Evolutionary conservation across 2,888 invertebrate genomes (phyloP).

Genomic region (Agriopis marginaria): DNA sequence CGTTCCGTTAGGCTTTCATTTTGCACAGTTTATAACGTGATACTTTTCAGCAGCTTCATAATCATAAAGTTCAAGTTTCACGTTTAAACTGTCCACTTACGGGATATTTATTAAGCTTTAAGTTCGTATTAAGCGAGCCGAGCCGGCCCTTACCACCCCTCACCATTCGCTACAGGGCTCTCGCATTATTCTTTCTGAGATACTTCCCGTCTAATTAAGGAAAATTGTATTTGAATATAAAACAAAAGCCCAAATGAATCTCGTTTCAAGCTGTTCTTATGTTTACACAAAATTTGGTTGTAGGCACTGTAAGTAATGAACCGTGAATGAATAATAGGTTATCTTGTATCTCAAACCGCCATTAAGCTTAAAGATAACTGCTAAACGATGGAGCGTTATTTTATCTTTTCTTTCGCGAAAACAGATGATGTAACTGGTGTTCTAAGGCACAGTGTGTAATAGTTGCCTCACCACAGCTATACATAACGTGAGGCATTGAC

Average conservation of each 20-base stretch:
- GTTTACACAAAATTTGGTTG: slow-evolving; percentile 54
- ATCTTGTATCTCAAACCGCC: slow-evolving; percentile 39
- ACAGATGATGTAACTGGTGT: neutral
- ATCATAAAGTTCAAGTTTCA: slow-evolving; percentile 48
- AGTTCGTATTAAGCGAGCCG: slow-evolving; percentile 47
- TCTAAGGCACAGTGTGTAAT: neutral
- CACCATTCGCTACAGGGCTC: slow-evolving; percentile 39
- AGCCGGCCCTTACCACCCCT: slow-evolving; percentile 39
- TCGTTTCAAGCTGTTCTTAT: slow-evolving; percentile 62
- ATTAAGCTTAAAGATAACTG: slow-evolving; percentile 43
- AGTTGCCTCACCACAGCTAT: neutral
- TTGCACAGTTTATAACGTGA: slow-evolving; percentile 36
- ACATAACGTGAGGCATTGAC: neutral
- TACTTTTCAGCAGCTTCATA: slow-evolving; percentile 44
- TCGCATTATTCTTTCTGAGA: slow-evolving; percentile 70
- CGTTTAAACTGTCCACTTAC: slow-evolving; percentile 50
- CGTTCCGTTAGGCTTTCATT: slow-evolving; percentile 16
- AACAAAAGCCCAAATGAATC: slow-evolving; percentile 60
- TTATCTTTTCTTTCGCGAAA: slow-evolving; percentile 23
- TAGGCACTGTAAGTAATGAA: slow-evolving; percentile 46
- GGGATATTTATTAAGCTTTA: slow-evolving; percentile 54
- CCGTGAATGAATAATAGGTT: slow-evolving; percentile 47
- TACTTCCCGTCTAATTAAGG: slow-evolving; percentile 73
- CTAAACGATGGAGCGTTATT: slow-evolving; percentile 38
- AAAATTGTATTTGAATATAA: slow-evolving; percentile 73